Conservation (phyloP, 2,888 invertebrate genomes). For the Timandra comae region DNA sequence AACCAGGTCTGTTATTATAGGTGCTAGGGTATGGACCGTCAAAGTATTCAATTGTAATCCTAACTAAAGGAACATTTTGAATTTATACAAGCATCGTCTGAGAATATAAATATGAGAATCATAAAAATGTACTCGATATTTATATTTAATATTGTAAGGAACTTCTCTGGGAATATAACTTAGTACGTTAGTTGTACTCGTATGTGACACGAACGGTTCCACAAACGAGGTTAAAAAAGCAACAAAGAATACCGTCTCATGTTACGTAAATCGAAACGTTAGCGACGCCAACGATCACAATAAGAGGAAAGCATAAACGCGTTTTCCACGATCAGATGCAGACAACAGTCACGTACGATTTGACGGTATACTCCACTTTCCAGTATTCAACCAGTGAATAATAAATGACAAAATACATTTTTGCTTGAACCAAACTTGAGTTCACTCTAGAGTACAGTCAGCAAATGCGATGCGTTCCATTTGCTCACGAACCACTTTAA, state of each 20-base stretch:
- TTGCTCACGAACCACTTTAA: constrained; percentile 32
- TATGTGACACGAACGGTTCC: constrained; percentile 10
- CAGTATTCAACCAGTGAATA: constrained; percentile 61
- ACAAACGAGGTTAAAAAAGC: constrained; percentile 22
- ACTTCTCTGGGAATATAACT: too few relatives aligned
- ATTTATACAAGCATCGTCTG: too few relatives aligned
- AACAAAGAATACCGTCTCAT: constrained; percentile 22
- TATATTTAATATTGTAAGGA: too few relatives aligned
- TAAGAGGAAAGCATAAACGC: constrained; percentile 47
- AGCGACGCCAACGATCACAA: constrained; percentile 37
- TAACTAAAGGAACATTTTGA: too few relatives aligned
- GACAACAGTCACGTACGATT: constrained; percentile 59
- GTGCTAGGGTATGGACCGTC: too few relatives aligned
- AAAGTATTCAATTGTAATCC: too few relatives aligned
- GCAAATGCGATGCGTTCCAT: constrained; percentile 28
- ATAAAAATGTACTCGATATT: too few relatives aligned
- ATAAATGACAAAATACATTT: constrained; percentile 64
- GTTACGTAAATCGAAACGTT: constrained; percentile 38
- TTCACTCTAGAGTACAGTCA: constrained; percentile 21
- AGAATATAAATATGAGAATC: too few relatives aligned
- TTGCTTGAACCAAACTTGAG: constrained; percentile 19
- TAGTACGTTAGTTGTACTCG: constrained; percentile 3
- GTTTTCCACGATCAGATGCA: constrained; percentile 40
- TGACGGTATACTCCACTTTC: constrained; percentile 63
- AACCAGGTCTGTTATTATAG: too few relatives aligned